Percentiles rank a stretch among this genome's conserved stretches.
Conservation (phyloP, 2,113 vertebrate species). For the Brienomyrus longianalis region DNA sequence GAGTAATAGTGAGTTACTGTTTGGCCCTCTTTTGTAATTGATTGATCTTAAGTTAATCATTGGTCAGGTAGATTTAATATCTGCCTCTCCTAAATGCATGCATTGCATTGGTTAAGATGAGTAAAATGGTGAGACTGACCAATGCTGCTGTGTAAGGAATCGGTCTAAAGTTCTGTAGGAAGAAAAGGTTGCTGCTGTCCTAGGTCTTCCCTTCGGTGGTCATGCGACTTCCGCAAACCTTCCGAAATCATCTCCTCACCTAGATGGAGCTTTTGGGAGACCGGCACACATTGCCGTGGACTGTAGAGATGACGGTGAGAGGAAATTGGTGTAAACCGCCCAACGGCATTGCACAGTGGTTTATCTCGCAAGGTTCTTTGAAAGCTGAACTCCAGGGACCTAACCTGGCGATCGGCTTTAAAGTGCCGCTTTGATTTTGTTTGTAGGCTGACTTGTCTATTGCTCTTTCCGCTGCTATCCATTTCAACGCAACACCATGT, state of each 20-base stretch:
- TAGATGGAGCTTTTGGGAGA: not conserved
- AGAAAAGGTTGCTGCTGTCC: not conserved
- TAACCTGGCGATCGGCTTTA: not conserved
- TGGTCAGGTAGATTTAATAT: not conserved
- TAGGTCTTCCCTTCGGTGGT: not conserved
- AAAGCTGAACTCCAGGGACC: not conserved
- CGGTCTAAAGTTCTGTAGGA: not conserved
- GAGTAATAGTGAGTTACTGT: not conserved
- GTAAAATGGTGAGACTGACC: not conserved
- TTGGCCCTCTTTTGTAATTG: not conserved
- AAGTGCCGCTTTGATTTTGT: not conserved
- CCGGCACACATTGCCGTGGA: not conserved
- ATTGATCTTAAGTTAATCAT: not conserved
- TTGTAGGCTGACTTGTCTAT: not conserved
- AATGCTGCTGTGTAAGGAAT: not conserved
- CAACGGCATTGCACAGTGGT: not conserved
- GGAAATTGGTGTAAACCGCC: not conserved
- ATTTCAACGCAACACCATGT: not conserved
- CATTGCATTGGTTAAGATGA: not conserved
- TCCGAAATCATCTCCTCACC: not conserved
- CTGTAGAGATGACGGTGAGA: not conserved
- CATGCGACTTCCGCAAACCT: not conserved
- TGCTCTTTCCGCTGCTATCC: not conserved
- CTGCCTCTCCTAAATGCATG: not conserved
- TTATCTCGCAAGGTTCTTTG: not conserved